phyloP scores from a whole-genome alignment of 2,797 vertebrate genomes.

The Peromyscus eremicus region DNA sequence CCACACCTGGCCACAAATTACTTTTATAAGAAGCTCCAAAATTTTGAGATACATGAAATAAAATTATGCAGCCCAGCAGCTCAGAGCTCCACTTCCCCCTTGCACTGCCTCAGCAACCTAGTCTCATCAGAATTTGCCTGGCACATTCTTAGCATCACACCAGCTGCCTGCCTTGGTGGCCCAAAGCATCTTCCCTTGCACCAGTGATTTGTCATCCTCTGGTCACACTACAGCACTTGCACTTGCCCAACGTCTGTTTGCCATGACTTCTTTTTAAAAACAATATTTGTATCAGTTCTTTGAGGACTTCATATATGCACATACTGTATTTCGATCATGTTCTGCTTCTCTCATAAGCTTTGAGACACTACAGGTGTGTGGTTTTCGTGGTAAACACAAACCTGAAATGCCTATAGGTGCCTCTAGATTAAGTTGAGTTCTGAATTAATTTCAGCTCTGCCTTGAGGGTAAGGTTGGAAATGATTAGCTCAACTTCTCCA shows the following conservation, averaged over 20 bases:
- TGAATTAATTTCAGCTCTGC: constrained; percentile 31
- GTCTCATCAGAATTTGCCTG: neutral
- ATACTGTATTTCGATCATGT: neutral
- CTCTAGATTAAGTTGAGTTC: neutral
- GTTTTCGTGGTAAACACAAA: neutral
- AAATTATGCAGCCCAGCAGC: neutral
- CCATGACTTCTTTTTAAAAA: neutral
- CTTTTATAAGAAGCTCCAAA: neutral
- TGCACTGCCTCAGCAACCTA: neutral
- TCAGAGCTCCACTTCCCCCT: neutral
- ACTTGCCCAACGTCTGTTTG: neutral
- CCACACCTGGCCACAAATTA: neutral
- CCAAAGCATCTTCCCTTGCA: neutral
- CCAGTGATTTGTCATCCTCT: neutral
- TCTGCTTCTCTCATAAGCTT: neutral
- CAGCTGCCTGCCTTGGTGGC: neutral
- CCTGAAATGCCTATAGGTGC: neutral
- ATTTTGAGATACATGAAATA: neutral
- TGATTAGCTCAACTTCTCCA: neutral
- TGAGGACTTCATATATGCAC: neutral
- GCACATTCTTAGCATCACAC: neutral
- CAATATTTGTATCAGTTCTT: neutral
- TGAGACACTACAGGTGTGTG: neutral
- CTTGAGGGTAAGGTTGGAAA: constrained; percentile 21
- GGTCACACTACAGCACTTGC: neutral